Evolutionary conservation across 1,140 invertebrate genomes (phyloP).

Genomic region (Ephestia elutella): DNA sequence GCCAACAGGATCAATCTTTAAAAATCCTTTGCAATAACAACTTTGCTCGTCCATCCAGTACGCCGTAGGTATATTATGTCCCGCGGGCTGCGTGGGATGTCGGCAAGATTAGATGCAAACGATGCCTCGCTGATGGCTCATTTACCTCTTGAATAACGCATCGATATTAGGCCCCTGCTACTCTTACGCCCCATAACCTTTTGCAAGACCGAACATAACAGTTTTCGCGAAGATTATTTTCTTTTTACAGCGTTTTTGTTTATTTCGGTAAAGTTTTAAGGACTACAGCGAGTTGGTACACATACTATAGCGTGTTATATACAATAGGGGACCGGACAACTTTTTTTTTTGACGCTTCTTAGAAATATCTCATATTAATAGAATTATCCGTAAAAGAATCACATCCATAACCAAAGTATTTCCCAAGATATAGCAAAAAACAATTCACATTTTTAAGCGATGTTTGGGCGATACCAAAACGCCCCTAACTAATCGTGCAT

Average conservation of each 20-base stretch:
- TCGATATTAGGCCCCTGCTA: slow-evolving; percentile 38
- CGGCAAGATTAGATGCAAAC: slow-evolving; percentile 66
- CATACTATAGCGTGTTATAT: no score
- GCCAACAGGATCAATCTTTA: not conserved
- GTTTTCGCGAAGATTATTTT: not conserved
- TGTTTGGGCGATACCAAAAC: no score
- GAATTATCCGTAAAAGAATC: no score
- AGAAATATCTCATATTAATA: no score
- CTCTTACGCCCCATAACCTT: slow-evolving; percentile 17
- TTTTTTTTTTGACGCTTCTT: no score
- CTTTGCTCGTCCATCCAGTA: not conserved
- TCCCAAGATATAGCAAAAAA: no score
- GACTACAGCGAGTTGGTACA: no score
- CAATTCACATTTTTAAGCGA: no score
- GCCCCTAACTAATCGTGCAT: no score
- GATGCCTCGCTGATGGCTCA: slow-evolving; percentile 62
- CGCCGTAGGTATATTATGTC: not conserved
- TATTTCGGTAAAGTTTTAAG: not conserved
- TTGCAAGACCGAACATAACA: slow-evolving; percentile 5
- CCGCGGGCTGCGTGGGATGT: slow-evolving; percentile 34
- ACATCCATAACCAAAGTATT: no score
- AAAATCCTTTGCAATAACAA: not conserved
- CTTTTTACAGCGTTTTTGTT: not conserved
- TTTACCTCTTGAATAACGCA: slow-evolving; percentile 64
- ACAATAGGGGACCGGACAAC: no score